These are phyloP conservation scores for Ranitomeya imitator DNA, from an alignment of 2,113 vertebrate genomes.

Conservation along the genomic window DNA sequence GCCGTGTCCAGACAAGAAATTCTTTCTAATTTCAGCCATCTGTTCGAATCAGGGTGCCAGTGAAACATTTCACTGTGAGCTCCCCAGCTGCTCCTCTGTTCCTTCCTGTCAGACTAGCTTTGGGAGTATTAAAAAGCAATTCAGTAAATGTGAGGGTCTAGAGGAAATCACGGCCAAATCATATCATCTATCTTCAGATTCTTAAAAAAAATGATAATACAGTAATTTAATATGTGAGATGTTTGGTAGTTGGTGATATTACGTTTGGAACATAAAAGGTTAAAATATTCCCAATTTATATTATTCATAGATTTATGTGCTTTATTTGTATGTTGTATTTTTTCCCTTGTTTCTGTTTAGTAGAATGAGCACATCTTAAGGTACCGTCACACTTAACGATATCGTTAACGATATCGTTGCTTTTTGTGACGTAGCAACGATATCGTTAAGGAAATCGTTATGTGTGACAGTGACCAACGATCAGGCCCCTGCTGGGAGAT, in stretches of 20 bases:
- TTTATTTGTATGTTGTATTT: not conserved
- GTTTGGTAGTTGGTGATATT: not conserved
- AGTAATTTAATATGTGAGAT: not conserved
- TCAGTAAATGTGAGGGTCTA: conserved; percentile 48
- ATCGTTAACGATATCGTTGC: too few species aligned
- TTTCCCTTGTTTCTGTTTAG: too few species aligned
- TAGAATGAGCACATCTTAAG: too few species aligned
- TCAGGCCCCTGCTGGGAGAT: too few species aligned
- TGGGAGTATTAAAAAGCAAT: conserved; percentile 52
- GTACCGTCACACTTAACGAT: too few species aligned
- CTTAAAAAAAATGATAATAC: not conserved
- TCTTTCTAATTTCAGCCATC: conserved; percentile 52
- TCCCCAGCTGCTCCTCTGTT: conserved; percentile 50
- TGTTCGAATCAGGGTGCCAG: conserved; percentile 50
- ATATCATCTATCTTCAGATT: not conserved
- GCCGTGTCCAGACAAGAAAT: conserved; percentile 56
- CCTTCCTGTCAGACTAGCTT: conserved; percentile 31
- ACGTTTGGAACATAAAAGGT: not conserved
- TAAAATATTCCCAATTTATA: not conserved
- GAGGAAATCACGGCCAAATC: conserved; percentile 11
- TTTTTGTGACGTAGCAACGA: too few species aligned
- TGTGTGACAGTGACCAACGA: too few species aligned
- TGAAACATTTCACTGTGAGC: conserved; percentile 28
- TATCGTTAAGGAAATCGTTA: too few species aligned
- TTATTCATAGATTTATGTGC: not conserved